Evolutionary conservation across 2,888 invertebrate species (phyloP).

Genomic region (Fragum whitleyi): DNA sequence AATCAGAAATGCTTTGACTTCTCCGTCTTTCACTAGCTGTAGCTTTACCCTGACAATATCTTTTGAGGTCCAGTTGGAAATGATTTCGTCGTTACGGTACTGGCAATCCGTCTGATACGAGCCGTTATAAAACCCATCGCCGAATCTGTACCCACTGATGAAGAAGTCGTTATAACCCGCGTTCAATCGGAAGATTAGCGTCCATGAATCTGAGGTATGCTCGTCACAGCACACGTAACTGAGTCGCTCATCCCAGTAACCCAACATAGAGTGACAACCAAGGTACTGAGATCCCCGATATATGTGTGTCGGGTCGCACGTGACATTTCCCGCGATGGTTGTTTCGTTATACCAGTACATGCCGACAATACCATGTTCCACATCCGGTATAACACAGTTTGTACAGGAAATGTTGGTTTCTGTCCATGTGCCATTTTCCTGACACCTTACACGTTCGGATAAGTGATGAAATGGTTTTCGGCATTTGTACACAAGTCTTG

Average conservation of each 20-base stretch:
- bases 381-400: conserved; percentile 3
- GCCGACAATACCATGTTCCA: not conserved
- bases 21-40: conserved; percentile 6
- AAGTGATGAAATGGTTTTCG: not conserved
- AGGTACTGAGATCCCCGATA: not conserved
- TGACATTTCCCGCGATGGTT: not conserved
- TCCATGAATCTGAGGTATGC: not conserved
- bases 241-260: not conserved
- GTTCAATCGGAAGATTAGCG: conserved; percentile 6
- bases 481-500: not conserved
- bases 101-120: not conserved
- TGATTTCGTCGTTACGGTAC: not conserved
- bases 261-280: not conserved
- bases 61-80: not conserved
- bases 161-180: not conserved
- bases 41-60: conserved; percentile 3
- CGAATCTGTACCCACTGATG: not conserved
- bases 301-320: not conserved
- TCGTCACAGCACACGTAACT: conserved; percentile 7
- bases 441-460: not conserved
- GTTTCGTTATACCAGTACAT: conserved; percentile 5
- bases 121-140: not conserved
- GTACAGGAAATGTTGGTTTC: conserved; percentile 10
- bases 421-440: not conserved
- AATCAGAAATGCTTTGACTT: not conserved